Base-by-base conservation (phyloP, 2,888 invertebrate genomes). In the Lampropteryx suffumata region DNA sequence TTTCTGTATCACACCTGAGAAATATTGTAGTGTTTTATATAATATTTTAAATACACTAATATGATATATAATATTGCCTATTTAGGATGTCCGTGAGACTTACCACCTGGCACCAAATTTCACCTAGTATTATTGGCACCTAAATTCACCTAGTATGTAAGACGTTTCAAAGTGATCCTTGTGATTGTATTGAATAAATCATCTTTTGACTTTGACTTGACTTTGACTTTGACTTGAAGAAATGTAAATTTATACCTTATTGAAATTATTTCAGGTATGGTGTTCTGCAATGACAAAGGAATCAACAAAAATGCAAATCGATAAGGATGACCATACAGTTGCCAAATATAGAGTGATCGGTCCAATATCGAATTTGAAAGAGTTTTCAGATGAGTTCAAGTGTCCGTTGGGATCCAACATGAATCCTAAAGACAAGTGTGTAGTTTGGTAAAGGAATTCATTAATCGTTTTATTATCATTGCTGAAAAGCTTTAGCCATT, bases 311-410 rank as follows among this genome's bases (percentile, higher is more conserved):
- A 92, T 98, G 69, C 95, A 97, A 80, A 95, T 98, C 62, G 95
- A 98, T 72, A 98, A 98, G 74, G 98, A 98, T 78, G 94, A 97
- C 13, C 99, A 99, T 77, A 95, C 97, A 9, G 96, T 97, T 0
- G 95, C 97, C 1, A 94, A 95, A 69, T 97, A 94, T 77, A 91
- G 97, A 55, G 97, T 97, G 0, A 94, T 95, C 55, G 97, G 97
- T 0, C 95, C 97, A 0, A 87, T 98, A 43, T 94, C 95, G n/a
- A 98, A 98, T 78, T 90, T 96, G 57, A 91, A 89, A 35, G 97
- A 97, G 74, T 98, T 98, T 75, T 92, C 96, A 9, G 85, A 94
- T 33, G 95, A 94, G 62, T 98, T 97, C 73, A 86, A 93, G 13
- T 98, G 98, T 73, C 91, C 92, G 5, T 57, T 85, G 2, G 94